Conservation (phyloP, 2,888 invertebrate species). For the Heteromyza rotundicornis region DNA sequence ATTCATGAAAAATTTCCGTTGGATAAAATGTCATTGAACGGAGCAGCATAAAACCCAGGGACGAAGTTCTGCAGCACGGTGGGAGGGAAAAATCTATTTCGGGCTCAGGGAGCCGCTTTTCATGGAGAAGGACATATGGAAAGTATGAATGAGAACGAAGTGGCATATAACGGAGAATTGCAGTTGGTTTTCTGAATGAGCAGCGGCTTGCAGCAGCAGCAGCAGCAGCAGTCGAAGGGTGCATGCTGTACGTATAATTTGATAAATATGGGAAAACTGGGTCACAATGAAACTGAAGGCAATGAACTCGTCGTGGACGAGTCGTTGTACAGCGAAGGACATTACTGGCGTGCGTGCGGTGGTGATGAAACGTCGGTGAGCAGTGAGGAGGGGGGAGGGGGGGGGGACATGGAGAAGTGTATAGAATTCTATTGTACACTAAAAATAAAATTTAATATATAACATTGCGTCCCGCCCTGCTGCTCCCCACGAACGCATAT, state of each 20-base stretch:
- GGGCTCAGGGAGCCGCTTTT: too few species aligned
- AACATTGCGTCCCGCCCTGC: too few species aligned
- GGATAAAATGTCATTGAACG: slow-evolving; percentile 34
- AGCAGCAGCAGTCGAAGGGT: slow-evolving; percentile 5
- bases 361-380: slow-evolving; percentile 34
- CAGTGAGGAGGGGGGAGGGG: slow-evolving; percentile 4
- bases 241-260: background rate
- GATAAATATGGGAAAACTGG: slow-evolving; percentile 32
- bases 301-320: slow-evolving; percentile 8
- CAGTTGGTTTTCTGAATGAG: too few species aligned
- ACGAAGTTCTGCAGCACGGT: background rate
- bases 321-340: background rate
- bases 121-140: too few species aligned
- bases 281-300: slow-evolving; percentile 33
- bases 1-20: slow-evolving; percentile 28
- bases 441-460: too few species aligned
- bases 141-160: too few species aligned
- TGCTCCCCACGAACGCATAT: too few species aligned
- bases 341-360: slow-evolving; percentile 27
- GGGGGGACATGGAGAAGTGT: slow-evolving; percentile 26
- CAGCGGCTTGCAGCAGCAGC: slow-evolving; percentile 16
- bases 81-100: too few species aligned
- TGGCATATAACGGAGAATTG: too few species aligned
- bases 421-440: slow-evolving; percentile 5
- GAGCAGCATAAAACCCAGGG: slow-evolving; percentile 1